These are phyloP conservation scores for Aldrovandia affinis DNA, from an alignment of 2,797 vertebrate species.

Conservation along the genomic window DNA sequence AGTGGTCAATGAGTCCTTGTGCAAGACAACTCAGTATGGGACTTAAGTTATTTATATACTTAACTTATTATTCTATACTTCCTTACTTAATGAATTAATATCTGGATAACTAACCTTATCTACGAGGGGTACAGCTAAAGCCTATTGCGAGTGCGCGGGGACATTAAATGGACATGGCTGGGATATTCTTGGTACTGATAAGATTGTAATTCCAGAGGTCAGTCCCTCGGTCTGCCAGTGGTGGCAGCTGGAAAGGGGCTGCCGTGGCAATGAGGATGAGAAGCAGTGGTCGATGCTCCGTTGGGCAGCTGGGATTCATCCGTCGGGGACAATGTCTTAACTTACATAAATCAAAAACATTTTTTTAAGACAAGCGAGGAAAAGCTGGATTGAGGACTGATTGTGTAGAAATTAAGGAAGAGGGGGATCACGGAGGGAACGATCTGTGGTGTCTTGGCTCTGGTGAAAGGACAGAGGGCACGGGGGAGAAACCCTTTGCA, in stretches of 20 bases:
- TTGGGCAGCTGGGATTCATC: not conserved
- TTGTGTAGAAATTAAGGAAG: slow-evolving; percentile 23
- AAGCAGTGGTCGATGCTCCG: not conserved
- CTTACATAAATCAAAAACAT: not conserved
- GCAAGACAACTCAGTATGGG: no score
- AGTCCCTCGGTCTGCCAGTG: not conserved
- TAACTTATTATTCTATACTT: no score
- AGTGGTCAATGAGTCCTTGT: no score
- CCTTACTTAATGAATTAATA: no score
- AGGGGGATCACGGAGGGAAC: not conserved
- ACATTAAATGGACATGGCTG: not conserved
- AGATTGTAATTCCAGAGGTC: not conserved
- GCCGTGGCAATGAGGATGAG: not conserved
- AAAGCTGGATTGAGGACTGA: slow-evolving; percentile 44
- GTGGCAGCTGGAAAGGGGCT: not conserved
- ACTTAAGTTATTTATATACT: no score
- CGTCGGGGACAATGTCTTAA: not conserved
- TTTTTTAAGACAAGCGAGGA: not conserved
- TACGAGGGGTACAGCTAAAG: no score
- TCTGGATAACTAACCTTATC: no score
- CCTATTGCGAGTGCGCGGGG: no score
- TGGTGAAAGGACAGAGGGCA: not conserved
- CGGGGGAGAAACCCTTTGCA: not conserved
- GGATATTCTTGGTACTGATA: not conserved
- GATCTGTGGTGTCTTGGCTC: not conserved